Conservation (phyloP, 2,888 invertebrate species). For the Mantis religiosa region DNA sequence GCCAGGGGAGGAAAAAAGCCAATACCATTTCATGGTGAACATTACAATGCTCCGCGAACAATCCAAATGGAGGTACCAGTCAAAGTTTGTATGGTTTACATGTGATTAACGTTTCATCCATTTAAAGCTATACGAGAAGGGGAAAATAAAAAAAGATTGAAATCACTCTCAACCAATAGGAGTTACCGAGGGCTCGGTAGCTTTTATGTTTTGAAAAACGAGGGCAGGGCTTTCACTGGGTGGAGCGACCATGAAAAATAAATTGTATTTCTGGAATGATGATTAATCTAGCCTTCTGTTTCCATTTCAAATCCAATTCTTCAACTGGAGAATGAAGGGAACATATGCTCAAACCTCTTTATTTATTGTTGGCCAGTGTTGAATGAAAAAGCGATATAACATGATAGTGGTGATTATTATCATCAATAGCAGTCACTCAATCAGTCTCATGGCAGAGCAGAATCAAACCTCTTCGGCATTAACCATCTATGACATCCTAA, state of each 20-base stretch:
- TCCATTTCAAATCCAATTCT: neutral
- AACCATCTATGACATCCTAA: too few relatives aligned
- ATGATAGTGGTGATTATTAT: neutral
- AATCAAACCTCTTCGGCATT: too few relatives aligned
- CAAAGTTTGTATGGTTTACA: neutral
- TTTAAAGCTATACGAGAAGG: neutral
- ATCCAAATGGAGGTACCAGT: neutral
- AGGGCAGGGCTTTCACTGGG: neutral
- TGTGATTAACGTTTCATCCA: neutral
- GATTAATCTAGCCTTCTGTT: neutral
- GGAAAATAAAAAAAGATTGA: neutral
- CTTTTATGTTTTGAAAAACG: neutral
- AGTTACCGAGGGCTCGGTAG: neutral
- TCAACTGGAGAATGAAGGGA: neutral
- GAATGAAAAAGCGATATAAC: neutral
- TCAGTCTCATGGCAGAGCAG: too few relatives aligned
- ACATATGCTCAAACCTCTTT: neutral
- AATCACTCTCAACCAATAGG: neutral
- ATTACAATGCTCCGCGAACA: neutral
- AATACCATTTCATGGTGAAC: neutral
- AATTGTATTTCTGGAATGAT: neutral
- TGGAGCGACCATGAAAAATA: neutral
- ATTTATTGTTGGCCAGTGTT: neutral
- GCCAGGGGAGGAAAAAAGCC: neutral
- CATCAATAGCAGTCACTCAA: too few relatives aligned